Percentiles rank a stretch among this genome's conserved stretches.
Evolutionary conservation across 2,888 invertebrate genomes (phyloP).

Genomic region (Dusona sp.): DNA sequence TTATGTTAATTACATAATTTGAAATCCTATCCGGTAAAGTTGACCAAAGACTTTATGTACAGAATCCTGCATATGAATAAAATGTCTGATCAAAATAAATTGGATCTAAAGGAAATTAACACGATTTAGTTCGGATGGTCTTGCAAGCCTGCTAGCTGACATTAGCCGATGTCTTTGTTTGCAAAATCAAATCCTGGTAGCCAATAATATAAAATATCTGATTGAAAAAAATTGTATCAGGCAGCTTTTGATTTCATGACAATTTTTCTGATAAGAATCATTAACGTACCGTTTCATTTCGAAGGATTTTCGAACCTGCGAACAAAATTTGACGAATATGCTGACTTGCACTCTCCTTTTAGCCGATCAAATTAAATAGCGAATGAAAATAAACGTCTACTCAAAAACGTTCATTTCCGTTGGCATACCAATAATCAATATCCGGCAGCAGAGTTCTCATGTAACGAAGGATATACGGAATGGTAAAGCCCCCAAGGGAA

Average conservation of each 20-base stretch:
- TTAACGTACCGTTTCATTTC: not conserved
- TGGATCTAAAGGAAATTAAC: too few relatives aligned
- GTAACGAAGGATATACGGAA: constrained; percentile 7
- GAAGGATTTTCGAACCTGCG: not conserved
- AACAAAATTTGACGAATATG: not conserved
- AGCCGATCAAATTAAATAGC: not conserved
- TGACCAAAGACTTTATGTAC: too few relatives aligned
- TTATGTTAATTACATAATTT: not conserved
- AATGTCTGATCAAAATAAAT: too few relatives aligned
- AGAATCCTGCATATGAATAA: too few relatives aligned
- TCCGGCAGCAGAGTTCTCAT: not conserved
- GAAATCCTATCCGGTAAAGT: too few relatives aligned
- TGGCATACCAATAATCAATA: constrained; percentile 4
- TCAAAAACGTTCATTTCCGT: not conserved
- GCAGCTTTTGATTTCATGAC: not conserved
- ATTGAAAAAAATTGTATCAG: not conserved
- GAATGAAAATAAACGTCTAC: not conserved
- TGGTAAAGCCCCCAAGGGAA: not conserved
- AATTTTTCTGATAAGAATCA: not conserved
- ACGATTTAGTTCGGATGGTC: too few relatives aligned
- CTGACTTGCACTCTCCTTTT: not conserved
- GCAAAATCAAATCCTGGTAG: not conserved
- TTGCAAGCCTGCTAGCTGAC: not conserved
- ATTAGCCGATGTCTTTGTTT: not conserved
- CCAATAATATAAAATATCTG: not conserved